Evolutionary conservation across 64 coral and sea anemone species (phyloP).

Genomic region (Exaiptasia diaphana): DNA sequence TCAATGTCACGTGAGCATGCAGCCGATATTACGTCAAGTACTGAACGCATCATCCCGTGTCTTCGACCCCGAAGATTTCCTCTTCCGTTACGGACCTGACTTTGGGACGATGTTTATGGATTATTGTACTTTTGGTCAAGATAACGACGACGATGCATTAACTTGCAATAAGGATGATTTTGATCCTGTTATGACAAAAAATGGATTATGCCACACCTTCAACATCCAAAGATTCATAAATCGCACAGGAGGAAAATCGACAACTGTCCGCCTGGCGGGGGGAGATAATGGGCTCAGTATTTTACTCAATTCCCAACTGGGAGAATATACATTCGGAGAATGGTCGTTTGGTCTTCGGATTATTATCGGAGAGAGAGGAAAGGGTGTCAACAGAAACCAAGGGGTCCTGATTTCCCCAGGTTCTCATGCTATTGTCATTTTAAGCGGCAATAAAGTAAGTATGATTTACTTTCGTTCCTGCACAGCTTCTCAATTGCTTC

Average conservation of each 20-base stretch:
- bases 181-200: not conserved
- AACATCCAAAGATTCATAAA: too few relatives aligned
- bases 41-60: constrained; percentile 8
- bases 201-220: not conserved
- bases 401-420: constrained; percentile 41
- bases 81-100: constrained; percentile 27
- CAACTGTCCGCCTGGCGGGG: too few relatives aligned
- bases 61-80: constrained; percentile 51
- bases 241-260: too few relatives aligned
- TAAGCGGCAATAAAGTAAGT: constrained; percentile 16
- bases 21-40: not conserved
- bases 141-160: too few relatives aligned
- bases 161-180: not conserved
- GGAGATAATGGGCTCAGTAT: constrained; percentile 17
- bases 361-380: not conserved
- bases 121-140: not conserved
- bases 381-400: not conserved
- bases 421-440: constrained; percentile 5
- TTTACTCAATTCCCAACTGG: constrained; percentile 23
- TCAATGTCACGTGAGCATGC: constrained; percentile 24
- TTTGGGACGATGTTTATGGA: constrained; percentile 16
- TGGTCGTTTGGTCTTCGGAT: constrained; percentile 26
- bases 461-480: too few relatives aligned
- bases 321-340: constrained; percentile 42
- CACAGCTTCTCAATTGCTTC: too few relatives aligned